Percentiles rank a stretch among this genome's conserved stretches.
These are phyloP conservation scores for Hypotaenidia philippensis DNA, from an alignment of 2,797 vertebrate species.

Conservation along the genomic window DNA sequence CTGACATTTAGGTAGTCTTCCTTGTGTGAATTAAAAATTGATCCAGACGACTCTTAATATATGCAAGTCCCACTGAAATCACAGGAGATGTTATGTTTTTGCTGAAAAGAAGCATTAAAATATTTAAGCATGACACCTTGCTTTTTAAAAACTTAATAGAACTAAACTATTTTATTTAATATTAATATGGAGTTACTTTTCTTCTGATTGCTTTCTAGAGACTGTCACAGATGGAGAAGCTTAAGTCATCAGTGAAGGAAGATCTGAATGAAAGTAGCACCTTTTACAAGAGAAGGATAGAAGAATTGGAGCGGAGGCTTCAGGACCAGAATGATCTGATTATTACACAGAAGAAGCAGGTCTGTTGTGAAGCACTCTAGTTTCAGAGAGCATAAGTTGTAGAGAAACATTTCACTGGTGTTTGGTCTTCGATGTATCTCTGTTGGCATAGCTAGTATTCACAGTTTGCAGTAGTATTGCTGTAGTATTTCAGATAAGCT, in stretches of 20 bases:
- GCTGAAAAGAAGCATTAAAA: neutral
- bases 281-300: constrained; percentile 82
- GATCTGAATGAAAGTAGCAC: constrained; percentile 78
- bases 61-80: neutral
- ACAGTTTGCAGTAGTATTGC: neutral
- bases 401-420: neutral
- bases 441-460: neutral
- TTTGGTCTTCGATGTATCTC: neutral
- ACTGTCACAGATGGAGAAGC: constrained; percentile 82
- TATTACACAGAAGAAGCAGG: constrained; percentile 86
- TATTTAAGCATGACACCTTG: neutral
- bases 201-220: constrained; percentile 76
- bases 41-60: neutral
- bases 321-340: constrained; percentile 89
- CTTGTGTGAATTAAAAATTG: neutral
- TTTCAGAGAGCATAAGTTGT: neutral
- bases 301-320: constrained; percentile 84
- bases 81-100: neutral
- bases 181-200: neutral
- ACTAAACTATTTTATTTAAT: neutral
- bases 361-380: constrained; percentile 37
- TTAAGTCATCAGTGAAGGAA: constrained; percentile 80
- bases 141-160: neutral
- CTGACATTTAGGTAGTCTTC: neutral
- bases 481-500: neutral